phyloP scores from a whole-genome alignment of 2,797 vertebrate genomes.

The Nannoperca australis region DNA sequence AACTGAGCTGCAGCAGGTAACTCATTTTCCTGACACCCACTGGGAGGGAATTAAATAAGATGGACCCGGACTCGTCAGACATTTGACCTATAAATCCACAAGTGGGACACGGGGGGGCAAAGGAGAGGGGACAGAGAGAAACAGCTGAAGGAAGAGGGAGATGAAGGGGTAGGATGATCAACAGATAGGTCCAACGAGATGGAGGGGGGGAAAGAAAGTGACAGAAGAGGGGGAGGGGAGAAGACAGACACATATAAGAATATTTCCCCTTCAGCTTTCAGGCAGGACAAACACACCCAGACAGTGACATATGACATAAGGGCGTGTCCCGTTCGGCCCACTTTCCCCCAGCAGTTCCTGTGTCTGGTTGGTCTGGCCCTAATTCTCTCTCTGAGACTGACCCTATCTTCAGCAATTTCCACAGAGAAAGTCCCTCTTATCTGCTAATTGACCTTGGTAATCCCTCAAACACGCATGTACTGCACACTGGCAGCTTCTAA shows the following conservation, averaged over 20 bases:
- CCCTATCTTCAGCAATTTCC: constrained; percentile 66
- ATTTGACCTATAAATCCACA: constrained; percentile 77
- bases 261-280: constrained; percentile 24
- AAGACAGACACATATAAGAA: constrained; percentile 33
- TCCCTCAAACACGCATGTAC: constrained; percentile 70
- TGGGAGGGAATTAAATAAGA: constrained; percentile 70
- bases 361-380: constrained; percentile 57
- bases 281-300: constrained; percentile 61
- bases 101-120: constrained; percentile 61
- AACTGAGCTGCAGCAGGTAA: constrained; percentile 55
- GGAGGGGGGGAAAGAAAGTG: constrained; percentile 11
- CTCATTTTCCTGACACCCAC: constrained; percentile 47
- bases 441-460: constrained; percentile 78
- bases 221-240: background rate
- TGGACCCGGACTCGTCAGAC: constrained; percentile 66
- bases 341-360: constrained; percentile 57
- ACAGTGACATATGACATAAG: constrained; percentile 46
- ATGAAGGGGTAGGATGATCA: constrained; percentile 30
- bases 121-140: constrained; percentile 38
- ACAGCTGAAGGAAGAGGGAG: constrained; percentile 40
- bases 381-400: constrained; percentile 70
- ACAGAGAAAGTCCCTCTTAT: constrained; percentile 74
- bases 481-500: constrained; percentile 50
- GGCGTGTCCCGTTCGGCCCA: constrained; percentile 60
- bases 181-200: constrained; percentile 30